Evolutionary conservation across 2,888 invertebrate species (phyloP), one percentile per base, ranked within the genome.

Genomic region (Rhingia campestris): DNA sequence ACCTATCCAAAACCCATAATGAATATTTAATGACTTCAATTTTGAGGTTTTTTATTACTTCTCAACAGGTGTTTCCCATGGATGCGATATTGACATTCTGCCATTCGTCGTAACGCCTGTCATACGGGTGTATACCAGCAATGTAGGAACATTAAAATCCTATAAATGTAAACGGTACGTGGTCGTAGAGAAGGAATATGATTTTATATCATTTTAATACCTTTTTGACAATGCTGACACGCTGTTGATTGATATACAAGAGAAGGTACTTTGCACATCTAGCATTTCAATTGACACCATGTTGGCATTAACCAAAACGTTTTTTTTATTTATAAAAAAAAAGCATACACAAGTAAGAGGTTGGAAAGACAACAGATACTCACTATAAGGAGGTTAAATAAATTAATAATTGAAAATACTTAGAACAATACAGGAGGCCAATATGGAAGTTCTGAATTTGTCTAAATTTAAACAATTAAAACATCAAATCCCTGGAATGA

Each of bases 131-230:
- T 35, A 35, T 30, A 33, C 72, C 54, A 43, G 22, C 54, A 61
- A 54, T 54, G 51, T 22, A 63, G 54, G 41, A 45, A 39, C 54
- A 73, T 73, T 73, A 73, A 73, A 73, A 43, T 47, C 73, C 45
- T 63, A 73, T 73, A 63, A 73, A 73, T 63, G 63, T 73, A 73
- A 63, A 39, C 12, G 45, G 7, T 73, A 47, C 73, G 53, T 73
- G 63, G 32, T 30, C 33, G 7, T 30, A 4, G 33, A 32, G 14
- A 47, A 12, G 45, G 32, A 54, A 45, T 54, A 45, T 37, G 39
- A 39, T 51, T 74, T 74, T 74, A 74, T 64, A 49, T 39, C 37
- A 41, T 64, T 74, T 74, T 74, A 58, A 74, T 64, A 64, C 56
- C 49, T 74, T 43, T 64, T 56, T 74, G 74, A 74, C 74, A 74